These are phyloP conservation scores for Porites cylindrica DNA, from an alignment of 92 coral and sea anemone species.

Conservation along the genomic window DNA sequence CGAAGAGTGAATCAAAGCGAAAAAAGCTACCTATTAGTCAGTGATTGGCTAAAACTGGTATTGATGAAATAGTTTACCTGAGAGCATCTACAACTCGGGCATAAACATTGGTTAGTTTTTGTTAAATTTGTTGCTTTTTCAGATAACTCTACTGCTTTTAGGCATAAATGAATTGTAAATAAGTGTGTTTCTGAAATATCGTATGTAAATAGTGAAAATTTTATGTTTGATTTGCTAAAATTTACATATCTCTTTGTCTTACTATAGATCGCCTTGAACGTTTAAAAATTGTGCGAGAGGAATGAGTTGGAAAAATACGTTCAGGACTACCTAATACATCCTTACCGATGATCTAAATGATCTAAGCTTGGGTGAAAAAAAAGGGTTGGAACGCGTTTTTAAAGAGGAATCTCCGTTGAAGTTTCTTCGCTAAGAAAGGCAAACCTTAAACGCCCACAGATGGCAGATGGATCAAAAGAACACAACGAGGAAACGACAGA, in stretches of 20 bases:
- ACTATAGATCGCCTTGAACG: background rate
- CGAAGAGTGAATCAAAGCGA: background rate
- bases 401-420: background rate
- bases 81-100: background rate
- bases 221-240: background rate
- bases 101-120: slow-evolving; percentile 10
- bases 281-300: background rate
- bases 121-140: background rate
- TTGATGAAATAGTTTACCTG: background rate
- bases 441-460: background rate
- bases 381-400: background rate
- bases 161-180: background rate
- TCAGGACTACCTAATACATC: background rate
- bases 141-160: background rate
- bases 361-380: background rate
- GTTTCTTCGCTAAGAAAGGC: background rate
- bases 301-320: background rate
- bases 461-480: slow-evolving; percentile 16
- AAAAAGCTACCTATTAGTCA: background rate
- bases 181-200: background rate
- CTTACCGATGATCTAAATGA: background rate
- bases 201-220: background rate
- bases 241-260: slow-evolving; percentile 17
- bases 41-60: background rate
- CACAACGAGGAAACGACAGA: background rate